Evolutionary conservation across 2,888 invertebrate genomes (phyloP).

Genomic region (Eristalis intricaria): DNA sequence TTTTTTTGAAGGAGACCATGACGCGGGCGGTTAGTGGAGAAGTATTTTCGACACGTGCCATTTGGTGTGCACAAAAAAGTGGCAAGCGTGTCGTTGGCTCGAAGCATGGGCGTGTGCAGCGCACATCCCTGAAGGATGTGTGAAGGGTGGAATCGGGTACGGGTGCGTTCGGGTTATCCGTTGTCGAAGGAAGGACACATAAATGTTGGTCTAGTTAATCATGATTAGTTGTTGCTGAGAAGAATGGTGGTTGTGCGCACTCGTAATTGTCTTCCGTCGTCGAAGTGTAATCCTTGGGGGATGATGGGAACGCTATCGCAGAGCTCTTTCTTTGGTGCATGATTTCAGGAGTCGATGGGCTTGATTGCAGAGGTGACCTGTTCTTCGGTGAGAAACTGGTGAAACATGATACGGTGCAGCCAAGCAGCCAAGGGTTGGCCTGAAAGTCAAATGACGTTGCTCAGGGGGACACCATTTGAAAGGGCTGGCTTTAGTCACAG

Average conservation of each 20-base stretch:
- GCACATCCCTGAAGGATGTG: constrained; percentile 10
- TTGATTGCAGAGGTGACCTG: neutral
- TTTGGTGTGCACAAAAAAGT: constrained; percentile 58
- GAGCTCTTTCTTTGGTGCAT: neutral
- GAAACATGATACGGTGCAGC: neutral
- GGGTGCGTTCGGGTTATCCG: constrained; percentile 17
- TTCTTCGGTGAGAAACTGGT: neutral
- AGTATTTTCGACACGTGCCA: constrained; percentile 56
- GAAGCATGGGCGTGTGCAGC: constrained; percentile 55
- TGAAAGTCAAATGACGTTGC: neutral
- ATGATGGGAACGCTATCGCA: neutral
- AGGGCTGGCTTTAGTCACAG: no score
- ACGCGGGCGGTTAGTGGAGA: constrained; percentile 46
- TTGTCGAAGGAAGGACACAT: constrained; percentile 28
- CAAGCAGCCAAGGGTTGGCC: neutral
- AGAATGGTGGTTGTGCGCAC: neutral
- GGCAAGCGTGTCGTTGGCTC: constrained; percentile 49
- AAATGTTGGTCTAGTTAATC: neutral
- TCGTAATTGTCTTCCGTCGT: neutral
- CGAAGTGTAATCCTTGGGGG: neutral
- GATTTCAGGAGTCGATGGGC: neutral
- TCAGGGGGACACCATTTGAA: no score
- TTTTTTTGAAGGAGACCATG: constrained; percentile 45
- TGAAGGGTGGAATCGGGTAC: neutral
- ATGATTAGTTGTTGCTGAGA: neutral